Evolutionary conservation across 2,797 vertebrate genomes (phyloP).

Genomic region (Cetoscarus ocellatus): DNA sequence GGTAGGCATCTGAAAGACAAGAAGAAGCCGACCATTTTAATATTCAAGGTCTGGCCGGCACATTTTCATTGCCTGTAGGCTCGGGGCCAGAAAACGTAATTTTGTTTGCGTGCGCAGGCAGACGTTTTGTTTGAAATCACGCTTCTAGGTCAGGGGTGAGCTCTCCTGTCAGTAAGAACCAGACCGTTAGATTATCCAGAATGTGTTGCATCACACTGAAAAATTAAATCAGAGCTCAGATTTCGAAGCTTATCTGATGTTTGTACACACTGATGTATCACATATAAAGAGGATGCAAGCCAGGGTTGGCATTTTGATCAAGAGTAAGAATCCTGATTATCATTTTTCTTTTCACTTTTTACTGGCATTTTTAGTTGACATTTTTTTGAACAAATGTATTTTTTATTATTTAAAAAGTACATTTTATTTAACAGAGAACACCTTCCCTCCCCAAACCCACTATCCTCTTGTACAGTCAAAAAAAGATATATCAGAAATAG

Average conservation of each 20-base stretch:
- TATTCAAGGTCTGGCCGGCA: slow-evolving; percentile 26
- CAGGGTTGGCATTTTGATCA: too few species aligned
- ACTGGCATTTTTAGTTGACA: neutral
- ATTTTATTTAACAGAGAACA: too few species aligned
- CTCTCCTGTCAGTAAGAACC: slow-evolving; percentile 46
- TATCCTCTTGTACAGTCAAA: too few species aligned
- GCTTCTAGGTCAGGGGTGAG: slow-evolving; percentile 62
- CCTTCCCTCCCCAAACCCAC: too few species aligned
- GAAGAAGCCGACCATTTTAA: neutral
- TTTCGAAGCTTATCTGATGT: slow-evolving; percentile 4
- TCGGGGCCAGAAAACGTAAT: slow-evolving; percentile 31
- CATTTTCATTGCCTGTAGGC: slow-evolving; percentile 48
- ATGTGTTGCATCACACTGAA: slow-evolving; percentile 67
- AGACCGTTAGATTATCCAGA: slow-evolving; percentile 67
- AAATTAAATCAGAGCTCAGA: slow-evolving; percentile 1
- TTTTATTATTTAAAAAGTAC: too few species aligned
- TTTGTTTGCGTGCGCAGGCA: slow-evolving; percentile 19
- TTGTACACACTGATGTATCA: neutral
- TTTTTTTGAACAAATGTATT: neutral
- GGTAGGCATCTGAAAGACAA: slow-evolving; percentile 92
- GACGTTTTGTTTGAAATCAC: slow-evolving; percentile 51
- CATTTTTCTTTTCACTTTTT: too few species aligned
- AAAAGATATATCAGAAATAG: too few species aligned
- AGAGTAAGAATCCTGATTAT: too few species aligned
- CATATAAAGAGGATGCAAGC: too few species aligned